Percentiles rank a stretch among this genome's conserved stretches.
These are phyloP conservation scores for Pseudomugil gertrudae DNA, from an alignment of 2,797 vertebrate species.

Conservation along the genomic window DNA sequence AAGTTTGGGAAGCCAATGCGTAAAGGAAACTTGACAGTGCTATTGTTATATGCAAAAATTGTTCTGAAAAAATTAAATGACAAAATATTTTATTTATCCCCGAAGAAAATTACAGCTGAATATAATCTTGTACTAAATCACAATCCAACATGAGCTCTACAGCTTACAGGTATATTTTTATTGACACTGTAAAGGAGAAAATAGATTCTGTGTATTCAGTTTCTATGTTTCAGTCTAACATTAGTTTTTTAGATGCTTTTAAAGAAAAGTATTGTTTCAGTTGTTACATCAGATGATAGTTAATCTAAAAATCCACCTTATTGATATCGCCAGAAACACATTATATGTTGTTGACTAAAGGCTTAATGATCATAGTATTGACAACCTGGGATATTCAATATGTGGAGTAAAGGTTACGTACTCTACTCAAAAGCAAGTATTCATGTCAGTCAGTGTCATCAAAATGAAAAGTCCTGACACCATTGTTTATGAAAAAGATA, in stretches of 20 bases:
- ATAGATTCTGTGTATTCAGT: neutral
- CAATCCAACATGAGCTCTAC: no score
- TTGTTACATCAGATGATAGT: slow-evolving; percentile 29
- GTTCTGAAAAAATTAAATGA: no score
- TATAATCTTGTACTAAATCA: no score
- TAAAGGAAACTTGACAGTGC: no score
- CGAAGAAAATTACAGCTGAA: no score
- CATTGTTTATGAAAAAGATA: no score
- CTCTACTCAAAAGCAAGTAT: no score
- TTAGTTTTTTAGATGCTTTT: slow-evolving; percentile 7
- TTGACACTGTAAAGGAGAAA: neutral
- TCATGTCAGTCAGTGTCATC: no score
- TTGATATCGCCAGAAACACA: slow-evolving; percentile 10
- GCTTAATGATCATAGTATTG: slow-evolving; percentile 31
- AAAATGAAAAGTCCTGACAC: no score
- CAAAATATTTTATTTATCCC: no score
- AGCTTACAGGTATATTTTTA: neutral
- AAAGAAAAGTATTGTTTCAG: neutral
- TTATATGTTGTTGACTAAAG: slow-evolving; percentile 8
- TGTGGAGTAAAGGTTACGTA: slow-evolving; percentile 18
- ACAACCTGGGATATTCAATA: slow-evolving; percentile 6
- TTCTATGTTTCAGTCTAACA: slow-evolving; percentile 4
- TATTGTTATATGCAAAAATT: no score
- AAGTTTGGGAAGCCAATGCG: no score
- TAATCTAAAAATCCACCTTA: neutral